These are phyloP conservation scores for Pilophorus perplexus DNA, from an alignment of 2,888 invertebrate genomes.

Conservation along the genomic window DNA sequence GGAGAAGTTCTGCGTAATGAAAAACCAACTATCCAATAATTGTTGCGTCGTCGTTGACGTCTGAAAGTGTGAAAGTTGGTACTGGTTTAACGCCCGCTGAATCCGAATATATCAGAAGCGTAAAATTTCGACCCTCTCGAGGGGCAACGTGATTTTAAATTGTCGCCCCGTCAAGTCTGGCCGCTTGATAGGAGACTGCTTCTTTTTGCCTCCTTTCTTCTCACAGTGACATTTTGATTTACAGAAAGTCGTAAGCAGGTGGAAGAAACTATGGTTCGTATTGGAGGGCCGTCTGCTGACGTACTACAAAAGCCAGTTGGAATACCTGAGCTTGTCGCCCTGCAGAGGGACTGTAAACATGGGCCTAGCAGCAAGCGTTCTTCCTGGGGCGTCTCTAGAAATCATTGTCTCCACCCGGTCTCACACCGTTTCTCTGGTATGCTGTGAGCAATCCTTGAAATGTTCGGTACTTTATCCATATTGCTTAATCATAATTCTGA, in stretches of 20 bases:
- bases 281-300: constrained; percentile 57
- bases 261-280: constrained; percentile 60
- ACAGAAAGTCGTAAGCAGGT: constrained; percentile 50
- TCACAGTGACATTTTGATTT: no score
- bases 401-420: constrained; percentile 56
- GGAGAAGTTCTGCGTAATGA: no score
- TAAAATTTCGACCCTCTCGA: no score
- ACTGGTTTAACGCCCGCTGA: no score
- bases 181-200: no score
- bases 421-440: constrained; percentile 54
- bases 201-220: no score
- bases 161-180: no score
- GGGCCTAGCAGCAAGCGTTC: constrained; percentile 54
- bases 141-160: no score
- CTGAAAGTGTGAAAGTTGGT: no score
- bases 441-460: background rate
- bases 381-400: constrained; percentile 51
- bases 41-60: no score
- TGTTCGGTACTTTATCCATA: background rate
- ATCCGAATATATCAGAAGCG: no score
- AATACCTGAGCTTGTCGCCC: constrained; percentile 56
- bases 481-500: background rate
- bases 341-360: constrained; percentile 58
- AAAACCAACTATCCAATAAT: no score
- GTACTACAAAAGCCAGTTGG: constrained; percentile 57